Percentiles rank a stretch among this genome's conserved stretches.
These are phyloP conservation scores for Illadopsis cleaveri DNA, from an alignment of 2,113 vertebrate genomes.

Conservation along the genomic window DNA sequence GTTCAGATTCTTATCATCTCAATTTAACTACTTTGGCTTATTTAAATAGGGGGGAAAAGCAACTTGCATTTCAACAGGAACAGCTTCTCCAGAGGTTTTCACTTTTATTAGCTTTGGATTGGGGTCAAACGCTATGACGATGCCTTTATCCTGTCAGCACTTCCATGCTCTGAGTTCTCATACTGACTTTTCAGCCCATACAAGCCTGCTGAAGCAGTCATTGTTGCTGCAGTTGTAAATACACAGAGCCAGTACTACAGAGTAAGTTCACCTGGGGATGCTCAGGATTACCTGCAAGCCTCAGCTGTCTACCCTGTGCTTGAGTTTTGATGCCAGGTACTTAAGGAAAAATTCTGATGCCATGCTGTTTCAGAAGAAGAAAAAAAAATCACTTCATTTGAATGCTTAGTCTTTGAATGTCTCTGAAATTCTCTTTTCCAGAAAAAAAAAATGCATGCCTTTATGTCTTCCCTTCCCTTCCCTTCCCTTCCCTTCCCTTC, in stretches of 20 bases:
- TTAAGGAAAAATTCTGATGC: neutral
- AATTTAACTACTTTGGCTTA: conserved; percentile 23
- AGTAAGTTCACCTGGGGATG: neutral
- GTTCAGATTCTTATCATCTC: conserved; percentile 50
- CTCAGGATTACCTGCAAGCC: neutral
- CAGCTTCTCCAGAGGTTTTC: conserved; percentile 44
- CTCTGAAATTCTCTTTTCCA: neutral
- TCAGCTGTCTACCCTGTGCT: neutral
- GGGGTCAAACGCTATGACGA: neutral
- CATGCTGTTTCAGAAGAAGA: neutral
- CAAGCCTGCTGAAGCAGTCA: neutral
- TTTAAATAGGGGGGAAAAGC: neutral
- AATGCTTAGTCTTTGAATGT: neutral
- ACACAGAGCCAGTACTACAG: neutral
- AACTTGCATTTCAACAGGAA: conserved; percentile 44
- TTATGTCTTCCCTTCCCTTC: neutral
- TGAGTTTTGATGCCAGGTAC: neutral
- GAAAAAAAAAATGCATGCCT: neutral
- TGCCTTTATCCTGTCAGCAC: conserved; percentile 50
- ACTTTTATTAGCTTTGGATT: conserved; percentile 47
- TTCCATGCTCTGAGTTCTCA: neutral
- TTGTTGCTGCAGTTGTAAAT: neutral
- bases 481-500: neutral
- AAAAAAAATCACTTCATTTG: neutral
- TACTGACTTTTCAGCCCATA: neutral